Base-by-base conservation (phyloP, 2,888 invertebrate genomes). In the Lithophane leautieri region DNA sequence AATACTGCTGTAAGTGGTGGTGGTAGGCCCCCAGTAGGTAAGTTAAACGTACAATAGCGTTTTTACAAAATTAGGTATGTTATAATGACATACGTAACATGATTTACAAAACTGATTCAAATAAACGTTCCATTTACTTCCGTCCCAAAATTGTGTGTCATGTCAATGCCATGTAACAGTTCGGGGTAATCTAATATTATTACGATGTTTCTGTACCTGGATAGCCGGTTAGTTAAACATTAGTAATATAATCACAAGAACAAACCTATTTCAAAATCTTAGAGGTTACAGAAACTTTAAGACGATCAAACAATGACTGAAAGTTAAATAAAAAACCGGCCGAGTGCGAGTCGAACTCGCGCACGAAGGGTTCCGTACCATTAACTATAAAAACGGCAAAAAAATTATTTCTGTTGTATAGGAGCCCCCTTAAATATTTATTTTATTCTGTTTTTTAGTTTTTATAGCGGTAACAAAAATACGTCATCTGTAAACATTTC, bases 101-200 rank as follows among this genome's bases (percentile, higher is more conserved):
- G 14, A 74, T 81, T 77, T 47, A 50, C 9, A 75, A 62, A 81
- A 74, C 12, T 56, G 6, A 25, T 52, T 75, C 34, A 34, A 50
- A 42, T 56, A 28, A 4, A 3, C 54, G 2, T 28, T 44, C 16
- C 2, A 40, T 44, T 73, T 54, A 50, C 11, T 62, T 62, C 25
- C 42, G 42, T n/a, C 4, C 22, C 14, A 56, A 58, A 22, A 19
- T 16, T 44, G 34, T 61, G 25, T 42, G 40, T 50, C 47, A 80
- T 42, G 28, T 50, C 47, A 73, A 42, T 14, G 40, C 14, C 47
- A 16, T 19, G 14, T 40, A 56, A 19, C 16, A 42, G 6, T 42
- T 47, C 2, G 2, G 19, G 9, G 25, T 28, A 28, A 58, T 50
- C 3, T 50, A 50, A 50, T 50, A 50, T 22, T 50, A 50, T 50